phyloP scores from a whole-genome alignment of 2,113 vertebrate genomes.

The Xenopus laevis region DNA sequence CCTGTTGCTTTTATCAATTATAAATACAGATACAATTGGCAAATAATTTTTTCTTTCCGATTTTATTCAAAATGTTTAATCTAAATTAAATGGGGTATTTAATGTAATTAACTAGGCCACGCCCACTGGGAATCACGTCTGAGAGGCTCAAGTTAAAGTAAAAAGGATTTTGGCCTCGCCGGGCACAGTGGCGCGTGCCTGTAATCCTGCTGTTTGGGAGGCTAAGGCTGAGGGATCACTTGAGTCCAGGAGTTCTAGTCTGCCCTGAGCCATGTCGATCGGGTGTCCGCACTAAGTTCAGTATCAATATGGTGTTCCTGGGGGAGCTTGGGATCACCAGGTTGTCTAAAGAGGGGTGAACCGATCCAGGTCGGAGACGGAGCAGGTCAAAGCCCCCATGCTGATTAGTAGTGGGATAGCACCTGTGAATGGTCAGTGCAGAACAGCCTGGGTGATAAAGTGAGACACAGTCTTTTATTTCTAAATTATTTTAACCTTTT shows the following conservation, averaged over 20 bases:
- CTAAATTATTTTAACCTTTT: too few species aligned
- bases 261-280: constrained; percentile 45
- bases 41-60: too few species aligned
- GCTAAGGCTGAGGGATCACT: constrained; percentile 48
- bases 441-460: constrained; percentile 68
- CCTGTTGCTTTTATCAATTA: too few species aligned
- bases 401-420: constrained; percentile 57
- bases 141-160: background rate
- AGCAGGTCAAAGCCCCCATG: constrained; percentile 15
- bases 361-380: constrained; percentile 52
- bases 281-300: constrained; percentile 62
- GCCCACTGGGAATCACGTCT: background rate
- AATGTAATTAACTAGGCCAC: too few species aligned
- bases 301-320: constrained; percentile 44
- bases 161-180: background rate
- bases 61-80: too few species aligned
- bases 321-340: constrained; percentile 53
- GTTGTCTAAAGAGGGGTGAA: constrained; percentile 63
- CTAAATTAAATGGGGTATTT: too few species aligned
- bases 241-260: constrained; percentile 51
- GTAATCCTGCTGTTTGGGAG: constrained; percentile 49
- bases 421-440: constrained; percentile 69
- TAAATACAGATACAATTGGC: too few species aligned
- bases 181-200: constrained; percentile 47
- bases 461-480: constrained; percentile 66